Conservation (phyloP, 2,113 vertebrate species). For the Oryzias javanicus region DNA sequence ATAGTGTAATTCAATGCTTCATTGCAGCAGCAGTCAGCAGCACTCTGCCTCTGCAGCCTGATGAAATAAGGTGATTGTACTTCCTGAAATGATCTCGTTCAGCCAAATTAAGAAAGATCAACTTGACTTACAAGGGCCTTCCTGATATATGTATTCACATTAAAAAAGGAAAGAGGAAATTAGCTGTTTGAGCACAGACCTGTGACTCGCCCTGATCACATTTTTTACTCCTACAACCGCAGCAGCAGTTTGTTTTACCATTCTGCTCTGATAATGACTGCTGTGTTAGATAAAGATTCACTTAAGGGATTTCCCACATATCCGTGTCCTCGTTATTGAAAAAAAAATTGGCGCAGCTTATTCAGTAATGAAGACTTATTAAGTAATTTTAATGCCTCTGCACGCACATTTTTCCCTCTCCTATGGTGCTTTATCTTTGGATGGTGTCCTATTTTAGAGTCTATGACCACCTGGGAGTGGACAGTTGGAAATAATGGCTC, state of each 20-base stretch:
- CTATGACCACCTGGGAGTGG: neutral
- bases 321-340: neutral
- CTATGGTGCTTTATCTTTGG: neutral
- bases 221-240: slow-evolving; percentile 12
- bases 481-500: neutral
- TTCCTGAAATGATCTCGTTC: slow-evolving; percentile 54
- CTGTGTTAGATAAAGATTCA: slow-evolving; percentile 14
- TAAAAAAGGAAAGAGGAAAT: slow-evolving; percentile 46
- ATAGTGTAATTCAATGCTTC: slow-evolving; percentile 61
- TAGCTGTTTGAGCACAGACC: slow-evolving; percentile 24
- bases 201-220: slow-evolving; percentile 10
- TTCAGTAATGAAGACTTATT: slow-evolving; percentile 2
- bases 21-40: slow-evolving; percentile 40
- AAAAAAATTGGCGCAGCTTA: slow-evolving; percentile 4
- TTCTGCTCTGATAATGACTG: slow-evolving; percentile 12
- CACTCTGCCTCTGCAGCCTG: slow-evolving; percentile 34
- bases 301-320: slow-evolving; percentile 22
- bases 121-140: slow-evolving; percentile 34
- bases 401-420: neutral
- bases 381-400: neutral
- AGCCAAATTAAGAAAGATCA: slow-evolving; percentile 46
- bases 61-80: slow-evolving; percentile 47
- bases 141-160: slow-evolving; percentile 27
- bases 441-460: neutral
- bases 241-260: slow-evolving; percentile 13